phyloP scores from a whole-genome alignment of 2,113 vertebrate genomes.

The Microcebus ravelobensis region DNA sequence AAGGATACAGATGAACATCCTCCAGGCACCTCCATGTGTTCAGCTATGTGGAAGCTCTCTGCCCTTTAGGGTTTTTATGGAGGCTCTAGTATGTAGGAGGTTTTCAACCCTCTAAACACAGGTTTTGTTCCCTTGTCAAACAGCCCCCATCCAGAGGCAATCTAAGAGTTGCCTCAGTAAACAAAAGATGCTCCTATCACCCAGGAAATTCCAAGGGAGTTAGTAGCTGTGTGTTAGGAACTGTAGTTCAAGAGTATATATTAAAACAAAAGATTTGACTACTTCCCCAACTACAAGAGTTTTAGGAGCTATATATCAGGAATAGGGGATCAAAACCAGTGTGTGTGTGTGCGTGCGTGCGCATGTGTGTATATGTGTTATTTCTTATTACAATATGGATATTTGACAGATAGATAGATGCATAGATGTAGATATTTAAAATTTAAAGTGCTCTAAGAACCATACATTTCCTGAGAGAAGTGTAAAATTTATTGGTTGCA shows the following conservation, averaged over 20 bases:
- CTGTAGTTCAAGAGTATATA: not conserved
- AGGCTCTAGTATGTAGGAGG: not conserved
- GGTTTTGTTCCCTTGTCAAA: not conserved
- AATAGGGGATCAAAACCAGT: not conserved
- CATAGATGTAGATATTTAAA: not conserved
- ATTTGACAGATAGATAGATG: not conserved
- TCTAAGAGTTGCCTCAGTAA: not conserved
- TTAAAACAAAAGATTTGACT: not conserved
- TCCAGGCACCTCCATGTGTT: no score
- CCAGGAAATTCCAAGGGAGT: not conserved
- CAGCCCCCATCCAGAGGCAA: not conserved
- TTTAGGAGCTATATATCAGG: not conserved
- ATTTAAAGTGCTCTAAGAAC: not conserved
- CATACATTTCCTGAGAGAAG: not conserved
- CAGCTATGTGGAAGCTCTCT: not conserved
- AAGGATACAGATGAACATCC: not conserved
- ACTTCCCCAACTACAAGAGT: not conserved
- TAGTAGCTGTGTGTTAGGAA: not conserved
- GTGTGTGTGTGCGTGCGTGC: not conserved
- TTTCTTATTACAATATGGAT: not conserved
- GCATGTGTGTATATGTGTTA: not conserved
- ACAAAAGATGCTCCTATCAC: not conserved
- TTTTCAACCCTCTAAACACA: not conserved
- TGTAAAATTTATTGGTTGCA: not conserved
- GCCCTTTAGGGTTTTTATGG: not conserved